Conservation (phyloP, 1,140 invertebrate species). For the Brachionus plicatilis region DNA sequence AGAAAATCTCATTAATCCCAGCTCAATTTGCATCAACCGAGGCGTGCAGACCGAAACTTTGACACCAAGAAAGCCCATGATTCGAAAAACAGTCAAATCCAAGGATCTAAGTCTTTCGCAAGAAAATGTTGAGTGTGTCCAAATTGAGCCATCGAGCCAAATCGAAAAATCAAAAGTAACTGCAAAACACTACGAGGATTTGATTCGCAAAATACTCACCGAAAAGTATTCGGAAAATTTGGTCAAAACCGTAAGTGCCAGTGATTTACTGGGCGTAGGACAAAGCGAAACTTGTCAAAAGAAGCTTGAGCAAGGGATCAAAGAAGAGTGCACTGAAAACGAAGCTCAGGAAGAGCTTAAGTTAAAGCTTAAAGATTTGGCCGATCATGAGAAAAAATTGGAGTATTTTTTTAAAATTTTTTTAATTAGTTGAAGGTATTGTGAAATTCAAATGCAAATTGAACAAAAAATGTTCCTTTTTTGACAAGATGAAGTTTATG, state of each 20-base stretch:
- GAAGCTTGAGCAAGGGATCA: neutral
- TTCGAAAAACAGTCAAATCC: conserved; percentile 7
- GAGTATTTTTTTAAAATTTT: conserved; percentile 13
- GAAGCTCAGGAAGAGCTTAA: neutral
- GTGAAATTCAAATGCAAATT: no score
- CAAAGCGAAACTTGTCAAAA: neutral
- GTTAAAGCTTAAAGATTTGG: neutral
- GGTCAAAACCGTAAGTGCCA: neutral
- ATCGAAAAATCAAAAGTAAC: conserved; percentile 22
- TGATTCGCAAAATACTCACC: neutral
- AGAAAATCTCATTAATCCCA: neutral
- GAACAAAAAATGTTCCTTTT: no score
- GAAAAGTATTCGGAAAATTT: conserved; percentile 29
- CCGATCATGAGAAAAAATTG: conserved; percentile 12
- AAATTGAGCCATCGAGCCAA: conserved; percentile 25
- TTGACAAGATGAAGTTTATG: no score
- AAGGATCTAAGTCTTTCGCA: neutral
- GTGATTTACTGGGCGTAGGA: neutral
- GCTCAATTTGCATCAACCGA: neutral
- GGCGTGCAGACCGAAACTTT: neutral
- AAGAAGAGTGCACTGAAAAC: neutral
- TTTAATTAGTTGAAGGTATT: neutral
- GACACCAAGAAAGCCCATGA: neutral
- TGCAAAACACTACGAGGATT: conserved; percentile 20
- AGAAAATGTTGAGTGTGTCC: neutral